Evolutionary conservation across 2,888 invertebrate species (phyloP).

Genomic region (Heteromurus nitidus): DNA sequence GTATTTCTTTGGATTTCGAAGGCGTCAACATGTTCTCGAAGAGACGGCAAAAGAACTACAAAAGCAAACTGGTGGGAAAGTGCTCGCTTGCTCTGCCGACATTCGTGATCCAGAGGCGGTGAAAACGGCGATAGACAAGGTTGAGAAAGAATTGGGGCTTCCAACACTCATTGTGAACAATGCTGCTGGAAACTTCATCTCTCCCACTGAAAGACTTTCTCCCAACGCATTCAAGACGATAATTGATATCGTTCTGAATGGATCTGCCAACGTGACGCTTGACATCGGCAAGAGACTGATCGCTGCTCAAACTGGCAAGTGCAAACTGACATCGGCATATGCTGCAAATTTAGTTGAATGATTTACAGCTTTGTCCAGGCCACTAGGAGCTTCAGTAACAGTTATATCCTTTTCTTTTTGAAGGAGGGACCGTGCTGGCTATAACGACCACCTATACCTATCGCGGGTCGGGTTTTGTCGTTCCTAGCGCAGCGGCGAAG

Average conservation of each 20-base stretch:
- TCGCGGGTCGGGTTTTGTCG: slow-evolving; percentile 78
- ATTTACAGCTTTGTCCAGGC: too few species aligned
- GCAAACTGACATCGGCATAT: too few species aligned
- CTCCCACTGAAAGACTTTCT: slow-evolving; percentile 78
- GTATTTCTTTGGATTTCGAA: too few species aligned
- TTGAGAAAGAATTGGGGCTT: slow-evolving; percentile 76
- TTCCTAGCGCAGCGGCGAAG: slow-evolving; percentile 78
- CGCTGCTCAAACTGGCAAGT: too few species aligned
- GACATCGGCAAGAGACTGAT: slow-evolving; percentile 78
- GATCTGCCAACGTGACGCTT: slow-evolving; percentile 77
- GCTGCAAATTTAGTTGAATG: too few species aligned
- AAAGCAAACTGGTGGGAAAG: slow-evolving; percentile 76
- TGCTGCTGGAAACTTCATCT: slow-evolving; percentile 79
- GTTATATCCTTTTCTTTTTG: too few species aligned
- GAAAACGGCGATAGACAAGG: slow-evolving; percentile 76
- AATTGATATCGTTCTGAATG: slow-evolving; percentile 77
- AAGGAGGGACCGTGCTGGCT: slow-evolving; percentile 77
- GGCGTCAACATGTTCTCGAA: slow-evolving; percentile 76
- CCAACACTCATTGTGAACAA: slow-evolving; percentile 78
- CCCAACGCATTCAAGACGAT: slow-evolving; percentile 78
- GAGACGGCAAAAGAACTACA: slow-evolving; percentile 77
- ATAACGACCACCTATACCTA: slow-evolving; percentile 78
- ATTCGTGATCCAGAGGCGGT: slow-evolving; percentile 77
- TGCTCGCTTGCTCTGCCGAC: slow-evolving; percentile 76
- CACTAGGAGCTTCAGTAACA: too few species aligned